Evolutionary conservation across 2,113 vertebrate genomes (phyloP), one percentile per base, ranked within the genome.

Genomic region (Aphelocoma coerulescens): DNA sequence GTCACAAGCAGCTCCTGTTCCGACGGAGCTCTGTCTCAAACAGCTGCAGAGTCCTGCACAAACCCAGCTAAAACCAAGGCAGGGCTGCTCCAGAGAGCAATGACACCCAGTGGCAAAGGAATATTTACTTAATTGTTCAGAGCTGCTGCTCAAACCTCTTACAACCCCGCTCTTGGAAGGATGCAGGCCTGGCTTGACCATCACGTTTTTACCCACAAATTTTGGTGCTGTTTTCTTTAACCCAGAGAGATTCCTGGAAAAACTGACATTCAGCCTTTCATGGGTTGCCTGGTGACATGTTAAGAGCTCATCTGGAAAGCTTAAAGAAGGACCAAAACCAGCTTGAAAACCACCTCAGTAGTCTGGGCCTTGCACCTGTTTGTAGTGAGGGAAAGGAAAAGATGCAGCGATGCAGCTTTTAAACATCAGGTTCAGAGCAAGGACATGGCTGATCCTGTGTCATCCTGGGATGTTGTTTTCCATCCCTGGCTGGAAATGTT

Each of bases 201-300:
- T 16, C 32, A 0, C 2, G 8, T 6, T 61, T 39, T 46, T 5
- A 8, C 39, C 30, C 5, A 10, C 2, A 16, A 5, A 19, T 66
- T 52, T 44, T 22, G 61, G 44, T 32, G 63, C 43, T 16, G 3
- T 13, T 93, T 76, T 32, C 51, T 44, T 55, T 46, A 78, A 80
- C 30, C 16, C 49, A 26, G 27, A 55, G 21, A 46, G 9, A 41
- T 30, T 43, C 14, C 0, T 27, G 24, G 41, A 37, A 87, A 39
- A 80, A 22, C 9, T 3, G 7, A 11, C 43, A 26, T 12, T 4
- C 26, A 7, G 16, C 43, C 49, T 57, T 18, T 33, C 37, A 2
- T 11, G n/a, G 22, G 16, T 4, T 73, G 49, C 82, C 88, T 69
- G 68, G 28, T 9, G 48, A 18, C 15, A 21, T 0, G 23, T 9